These are phyloP conservation scores for Pocillopora grandis DNA, from an alignment of 92 coral and sea anemone genomes.

Conservation along the genomic window DNA sequence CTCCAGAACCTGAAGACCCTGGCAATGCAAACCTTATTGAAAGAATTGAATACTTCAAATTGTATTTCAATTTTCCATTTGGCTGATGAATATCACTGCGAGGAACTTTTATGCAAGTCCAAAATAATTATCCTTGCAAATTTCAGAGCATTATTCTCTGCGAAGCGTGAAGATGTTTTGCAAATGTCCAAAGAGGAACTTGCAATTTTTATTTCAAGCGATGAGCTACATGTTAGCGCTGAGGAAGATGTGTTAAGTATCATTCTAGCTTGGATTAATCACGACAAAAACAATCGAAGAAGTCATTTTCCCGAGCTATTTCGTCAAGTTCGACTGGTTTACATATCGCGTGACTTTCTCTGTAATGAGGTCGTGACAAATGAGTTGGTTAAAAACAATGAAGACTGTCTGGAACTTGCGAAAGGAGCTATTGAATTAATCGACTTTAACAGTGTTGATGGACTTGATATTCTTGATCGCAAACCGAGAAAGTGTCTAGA, in stretches of 20 bases:
- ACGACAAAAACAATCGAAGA: neutral
- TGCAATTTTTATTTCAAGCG: constrained; percentile 1
- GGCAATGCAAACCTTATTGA: neutral
- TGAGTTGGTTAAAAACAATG: neutral
- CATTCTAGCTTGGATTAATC: neutral
- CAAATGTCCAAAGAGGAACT: neutral
- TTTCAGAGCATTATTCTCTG: neutral
- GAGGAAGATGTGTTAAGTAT: neutral
- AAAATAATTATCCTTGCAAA: neutral
- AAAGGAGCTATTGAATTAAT: neutral
- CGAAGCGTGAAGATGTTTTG: neutral
- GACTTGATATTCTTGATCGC: neutral
- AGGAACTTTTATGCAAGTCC: neutral
- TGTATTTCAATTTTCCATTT: neutral
- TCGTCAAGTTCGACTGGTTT: constrained; percentile 1
- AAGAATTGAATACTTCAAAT: neutral
- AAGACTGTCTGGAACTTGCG: neutral
- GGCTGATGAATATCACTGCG: neutral
- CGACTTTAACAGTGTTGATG: neutral
- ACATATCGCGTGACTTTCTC: too few species aligned
- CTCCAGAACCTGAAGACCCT: neutral
- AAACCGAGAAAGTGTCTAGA: neutral
- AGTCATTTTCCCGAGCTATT: neutral
- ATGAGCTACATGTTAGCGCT: neutral
- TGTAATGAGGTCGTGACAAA: neutral